A percentile compares a stretch with the other conserved stretches of the same genome.
phyloP scores from a whole-genome alignment of 2,113 vertebrate genomes.

The Oceanites oceanicus region DNA sequence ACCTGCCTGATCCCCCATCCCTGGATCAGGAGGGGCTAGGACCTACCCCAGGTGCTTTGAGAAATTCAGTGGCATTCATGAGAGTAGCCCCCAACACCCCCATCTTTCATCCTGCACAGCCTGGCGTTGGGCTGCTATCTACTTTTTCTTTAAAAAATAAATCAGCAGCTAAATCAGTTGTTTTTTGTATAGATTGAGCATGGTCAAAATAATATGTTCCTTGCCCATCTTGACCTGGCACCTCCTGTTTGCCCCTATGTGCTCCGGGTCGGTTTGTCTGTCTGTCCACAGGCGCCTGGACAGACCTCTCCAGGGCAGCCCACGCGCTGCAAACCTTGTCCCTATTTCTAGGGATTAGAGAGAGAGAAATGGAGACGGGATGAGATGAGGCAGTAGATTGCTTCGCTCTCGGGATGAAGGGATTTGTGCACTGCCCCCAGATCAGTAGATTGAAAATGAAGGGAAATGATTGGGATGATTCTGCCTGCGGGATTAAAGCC shows the following conservation, averaged over 20 bases:
- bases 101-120: background rate
- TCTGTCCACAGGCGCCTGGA: background rate
- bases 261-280: background rate
- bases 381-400: slow-evolving; percentile 52
- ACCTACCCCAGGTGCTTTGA: background rate
- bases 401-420: background rate
- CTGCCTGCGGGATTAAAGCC: slow-evolving; percentile 56
- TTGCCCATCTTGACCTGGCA: background rate
- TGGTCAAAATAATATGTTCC: background rate
- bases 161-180: background rate
- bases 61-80: background rate
- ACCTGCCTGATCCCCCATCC: background rate
- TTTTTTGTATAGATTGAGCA: background rate
- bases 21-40: background rate
- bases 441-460: slow-evolving; percentile 51
- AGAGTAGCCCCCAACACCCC: background rate
- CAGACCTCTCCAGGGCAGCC: background rate
- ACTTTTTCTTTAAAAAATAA: background rate
- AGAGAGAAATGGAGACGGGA: background rate
- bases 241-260: background rate
- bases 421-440: slow-evolving; percentile 40
- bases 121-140: background rate
- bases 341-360: slow-evolving; percentile 48
- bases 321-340: accelerated
- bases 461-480: slow-evolving; percentile 34